A percentile compares a stretch with the other conserved stretches of the same genome.
These are phyloP conservation scores for Pseudomyrmex pallidus DNA, from an alignment of 1,140 invertebrate species.

Conservation along the genomic window DNA sequence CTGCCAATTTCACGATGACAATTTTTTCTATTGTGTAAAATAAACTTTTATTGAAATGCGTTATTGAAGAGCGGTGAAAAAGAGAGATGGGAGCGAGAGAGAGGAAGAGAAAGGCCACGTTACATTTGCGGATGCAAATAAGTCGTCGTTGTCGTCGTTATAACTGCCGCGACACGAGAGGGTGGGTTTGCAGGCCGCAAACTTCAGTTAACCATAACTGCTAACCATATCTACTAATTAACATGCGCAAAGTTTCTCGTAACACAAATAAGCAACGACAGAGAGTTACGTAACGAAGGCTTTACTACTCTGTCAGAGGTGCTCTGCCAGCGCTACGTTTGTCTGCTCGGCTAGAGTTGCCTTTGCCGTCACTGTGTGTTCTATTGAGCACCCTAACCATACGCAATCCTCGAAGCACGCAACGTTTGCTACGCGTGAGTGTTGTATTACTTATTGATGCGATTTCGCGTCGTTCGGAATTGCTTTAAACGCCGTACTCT, in stretches of 20 bases:
- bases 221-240: slow-evolving; percentile 74
- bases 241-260: slow-evolving; percentile 71
- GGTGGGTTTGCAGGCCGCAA: slow-evolving; percentile 25
- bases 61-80: slow-evolving; percentile 3
- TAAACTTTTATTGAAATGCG: slow-evolving; percentile 12
- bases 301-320: slow-evolving; percentile 65
- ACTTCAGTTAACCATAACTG: slow-evolving; percentile 70
- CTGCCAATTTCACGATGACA: too few relatives aligned
- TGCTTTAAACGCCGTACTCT: slow-evolving; percentile 3
- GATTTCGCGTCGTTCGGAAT: slow-evolving; percentile 51
- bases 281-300: slow-evolving; percentile 70
- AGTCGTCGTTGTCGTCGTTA: slow-evolving; percentile 43
- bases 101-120: neutral
- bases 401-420: slow-evolving; percentile 12
- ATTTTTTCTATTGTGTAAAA: too few relatives aligned
- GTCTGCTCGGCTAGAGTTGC: neutral
- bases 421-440: neutral
- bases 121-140: slow-evolving; percentile 41
- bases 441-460: slow-evolving; percentile 65
- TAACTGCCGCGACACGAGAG: slow-evolving; percentile 28
- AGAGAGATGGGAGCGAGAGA: neutral
- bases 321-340: slow-evolving; percentile 40
- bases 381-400: neutral
- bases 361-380: neutral
- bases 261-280: slow-evolving; percentile 73